Evolutionary conservation across 1,140 invertebrate species (phyloP), one percentile per base, ranked within the genome.

Genomic region (Acromyrmex charruanus): DNA sequence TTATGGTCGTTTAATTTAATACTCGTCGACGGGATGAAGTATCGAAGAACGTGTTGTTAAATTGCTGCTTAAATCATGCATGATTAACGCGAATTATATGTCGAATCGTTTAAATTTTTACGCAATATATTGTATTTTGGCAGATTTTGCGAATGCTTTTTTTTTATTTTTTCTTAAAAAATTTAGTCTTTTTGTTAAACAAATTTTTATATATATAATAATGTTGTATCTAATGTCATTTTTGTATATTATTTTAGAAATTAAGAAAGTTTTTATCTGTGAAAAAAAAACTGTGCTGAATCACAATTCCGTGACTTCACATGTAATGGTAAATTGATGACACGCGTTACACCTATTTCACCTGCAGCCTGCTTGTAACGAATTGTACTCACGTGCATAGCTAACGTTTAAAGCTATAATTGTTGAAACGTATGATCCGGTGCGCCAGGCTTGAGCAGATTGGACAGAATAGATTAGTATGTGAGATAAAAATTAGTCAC

Each of bases 1-100:
- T 90, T 85, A 89, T 44, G 89, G 85, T 80, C 79, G 35, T 14
- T 82, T 87, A 85, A 90, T 87, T 75, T 86, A 39, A 81, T 59
- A 58, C 5, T 39, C 59, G 55, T 72, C 53, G 49, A 77, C 51
- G 28, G 39, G 25, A 61, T 51, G 18, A 18, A 12, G 16, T 39
- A 84, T 80, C 31, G 55, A 31, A 51, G 55, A 53, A 14, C 21
- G 74, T 59, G 66, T 77, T 80, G 55, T 61, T 77, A 87, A 87
- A 44, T 49, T 85, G 65, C 31, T 35, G 65, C 25, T 35, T 28
- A 61, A 86, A 66, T 59, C 68, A 58, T 53, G 53, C 69, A 68
- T 21, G 63, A 88, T 81, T 77, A 86, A 80, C 21, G n/a, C 51
- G 28, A 35, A 71, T 89, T 65, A 80, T 51, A 21, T 21, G 9